These are phyloP conservation scores for Lagenorhynchus albirostris DNA, from an alignment of 2,113 vertebrate species.

Conservation along the genomic window DNA sequence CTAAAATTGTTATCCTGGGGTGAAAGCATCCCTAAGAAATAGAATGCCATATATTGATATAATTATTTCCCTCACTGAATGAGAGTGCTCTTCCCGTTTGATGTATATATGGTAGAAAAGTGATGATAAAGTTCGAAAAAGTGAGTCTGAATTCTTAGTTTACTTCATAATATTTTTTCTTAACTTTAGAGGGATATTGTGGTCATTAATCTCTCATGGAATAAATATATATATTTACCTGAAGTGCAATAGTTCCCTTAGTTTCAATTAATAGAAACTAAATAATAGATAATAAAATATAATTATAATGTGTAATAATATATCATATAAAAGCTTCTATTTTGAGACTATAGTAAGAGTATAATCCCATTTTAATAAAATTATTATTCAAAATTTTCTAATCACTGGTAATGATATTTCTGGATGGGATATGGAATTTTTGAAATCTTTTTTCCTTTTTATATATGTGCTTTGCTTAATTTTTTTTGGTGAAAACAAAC, in stretches of 20 bases:
- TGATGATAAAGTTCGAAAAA: not conserved
- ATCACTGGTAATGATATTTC: not conserved
- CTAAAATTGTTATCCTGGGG: not conserved
- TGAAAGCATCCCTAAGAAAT: not conserved
- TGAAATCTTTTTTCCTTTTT: not conserved
- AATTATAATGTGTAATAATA: not conserved
- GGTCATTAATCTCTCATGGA: not conserved
- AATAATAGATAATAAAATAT: not conserved
- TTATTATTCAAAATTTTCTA: not conserved
- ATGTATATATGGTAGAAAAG: not conserved
- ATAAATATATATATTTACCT: not conserved
- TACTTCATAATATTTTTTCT: not conserved
- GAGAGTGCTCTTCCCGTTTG: not conserved
- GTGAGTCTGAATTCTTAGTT: not conserved
- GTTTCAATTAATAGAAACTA: not conserved
- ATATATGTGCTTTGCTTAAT: not conserved
- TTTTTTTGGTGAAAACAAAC: not conserved
- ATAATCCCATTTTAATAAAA: not conserved
- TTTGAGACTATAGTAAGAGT: not conserved
- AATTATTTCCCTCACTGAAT: not conserved
- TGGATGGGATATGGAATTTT: not conserved
- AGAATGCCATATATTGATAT: not conserved
- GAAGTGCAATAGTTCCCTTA: not conserved
- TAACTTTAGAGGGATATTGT: not conserved
- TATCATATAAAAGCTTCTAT: not conserved